Evolutionary conservation across 1,140 invertebrate genomes (phyloP), one percentile per base, ranked within the genome.

Genomic region (Littorina saxatilis): DNA sequence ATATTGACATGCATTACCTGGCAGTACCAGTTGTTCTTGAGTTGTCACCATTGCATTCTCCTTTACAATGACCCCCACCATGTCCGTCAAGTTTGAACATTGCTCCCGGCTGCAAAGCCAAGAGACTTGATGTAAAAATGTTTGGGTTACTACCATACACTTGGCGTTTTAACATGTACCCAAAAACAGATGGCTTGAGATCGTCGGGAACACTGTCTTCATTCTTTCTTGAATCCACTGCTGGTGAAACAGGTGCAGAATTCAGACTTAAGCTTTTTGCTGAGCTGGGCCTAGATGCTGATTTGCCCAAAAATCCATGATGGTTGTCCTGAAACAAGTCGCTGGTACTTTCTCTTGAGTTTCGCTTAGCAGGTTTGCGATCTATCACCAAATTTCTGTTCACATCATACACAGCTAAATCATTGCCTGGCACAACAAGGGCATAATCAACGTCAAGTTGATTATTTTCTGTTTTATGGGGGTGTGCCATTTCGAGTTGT

Each of bases 161-260:
- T 47, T 87, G 84, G 47, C 85, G 79, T 39, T 88, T 84, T 52
- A 81, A 77, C 50, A 82, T 74, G 43, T 88, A 76, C 11, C 87
- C 87, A 85, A 81, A 89, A 7, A 89, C 84, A 29, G 83, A 87
- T 20, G 87, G 87, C 78, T 86, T 82, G 39, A 88, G 58, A 47
- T 75, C 55, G n/a, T 84, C 79, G 11, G 32, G 68, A 29, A 32
- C 70, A 5, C 20, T 68, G 11, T 58, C 68, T 29, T 35, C 39
- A 27, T 81, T 79, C 79, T 79, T 61, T 68, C 29, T 55, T 39
- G 40, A 66, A 50, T 82, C 83, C 35, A 43, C 27, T 74, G n/a
- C 35, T 35, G 78, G 20, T 72, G 39, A 23, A 68, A 68, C 79
- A 63, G 43, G 55, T 40, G 20, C 63, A 72, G 61, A 37, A n/a